Conservation (phyloP, 2,113 vertebrate species). For the Thamnaconus septentrionalis region DNA sequence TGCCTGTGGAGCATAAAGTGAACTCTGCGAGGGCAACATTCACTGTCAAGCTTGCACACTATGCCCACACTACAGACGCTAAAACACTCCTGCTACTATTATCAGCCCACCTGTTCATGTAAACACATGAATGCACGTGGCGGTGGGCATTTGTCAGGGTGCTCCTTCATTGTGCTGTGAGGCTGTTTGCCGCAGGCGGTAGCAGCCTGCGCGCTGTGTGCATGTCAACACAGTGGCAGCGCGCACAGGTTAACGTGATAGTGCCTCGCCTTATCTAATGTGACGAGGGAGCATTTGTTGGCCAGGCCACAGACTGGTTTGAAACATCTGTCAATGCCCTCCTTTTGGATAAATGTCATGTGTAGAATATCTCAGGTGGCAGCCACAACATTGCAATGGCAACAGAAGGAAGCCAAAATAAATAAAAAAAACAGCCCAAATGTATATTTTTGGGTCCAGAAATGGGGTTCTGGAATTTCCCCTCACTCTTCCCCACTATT, state of each 20-base stretch:
- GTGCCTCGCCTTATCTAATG: slow-evolving; percentile 72
- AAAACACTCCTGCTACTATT: slow-evolving; percentile 6
- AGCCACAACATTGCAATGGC: slow-evolving; percentile 64
- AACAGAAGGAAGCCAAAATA: slow-evolving; percentile 50
- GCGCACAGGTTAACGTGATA: slow-evolving; percentile 69
- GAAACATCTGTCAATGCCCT: slow-evolving; percentile 77
- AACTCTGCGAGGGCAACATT: slow-evolving; percentile 13
- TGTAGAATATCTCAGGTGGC: slow-evolving; percentile 79
- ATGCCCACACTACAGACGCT: slow-evolving; percentile 10
- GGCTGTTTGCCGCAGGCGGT: slow-evolving; percentile 25
- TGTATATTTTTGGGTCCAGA: slow-evolving; percentile 25
- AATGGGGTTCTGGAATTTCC: neutral
- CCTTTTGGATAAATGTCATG: slow-evolving; percentile 77
- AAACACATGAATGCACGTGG: slow-evolving; percentile 30
- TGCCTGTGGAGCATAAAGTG: neutral
- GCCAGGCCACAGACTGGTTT: slow-evolving; percentile 75
- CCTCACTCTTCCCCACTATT: slow-evolving; percentile 23
- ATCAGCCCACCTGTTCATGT: slow-evolving; percentile 22
- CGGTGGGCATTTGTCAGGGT: slow-evolving; percentile 48
- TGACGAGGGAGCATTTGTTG: slow-evolving; percentile 72
- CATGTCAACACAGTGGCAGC: slow-evolving; percentile 57
- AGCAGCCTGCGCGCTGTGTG: slow-evolving; percentile 27
- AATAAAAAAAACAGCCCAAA: slow-evolving; percentile 65
- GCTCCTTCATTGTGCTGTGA: slow-evolving; percentile 39
- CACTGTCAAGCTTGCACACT: neutral